Evolutionary conservation across 2,888 invertebrate species (phyloP).

Genomic region (Pristionchus maxplancki): DNA sequence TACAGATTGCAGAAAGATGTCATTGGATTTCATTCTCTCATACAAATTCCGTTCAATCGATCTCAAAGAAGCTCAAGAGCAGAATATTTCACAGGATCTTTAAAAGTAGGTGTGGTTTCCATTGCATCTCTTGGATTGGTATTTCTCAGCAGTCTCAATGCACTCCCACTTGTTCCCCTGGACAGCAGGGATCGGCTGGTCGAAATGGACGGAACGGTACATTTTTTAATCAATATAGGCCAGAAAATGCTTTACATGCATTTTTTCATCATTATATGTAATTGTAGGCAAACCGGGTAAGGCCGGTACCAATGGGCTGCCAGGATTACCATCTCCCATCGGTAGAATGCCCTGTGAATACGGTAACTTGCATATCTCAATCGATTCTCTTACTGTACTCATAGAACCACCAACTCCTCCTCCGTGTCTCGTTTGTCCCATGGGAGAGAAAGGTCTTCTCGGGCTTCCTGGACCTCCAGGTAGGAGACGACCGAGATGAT

Average conservation of each 20-base stretch:
- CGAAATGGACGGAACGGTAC: conserved; percentile 10
- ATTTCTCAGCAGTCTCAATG: conserved; percentile 8
- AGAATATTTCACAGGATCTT: background rate
- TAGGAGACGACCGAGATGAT: too few relatives aligned
- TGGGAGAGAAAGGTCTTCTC: background rate
- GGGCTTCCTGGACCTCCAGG: background rate
- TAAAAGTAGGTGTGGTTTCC: background rate
- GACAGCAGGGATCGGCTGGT: background rate
- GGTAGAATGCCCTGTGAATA: conserved; percentile 25
- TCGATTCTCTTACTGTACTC: too few relatives aligned
- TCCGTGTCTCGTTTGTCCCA: conserved; percentile 11
- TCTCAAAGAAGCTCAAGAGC: background rate
- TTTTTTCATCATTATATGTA: too few relatives aligned
- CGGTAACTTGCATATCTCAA: conserved; percentile 22
- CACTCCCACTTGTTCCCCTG: background rate
- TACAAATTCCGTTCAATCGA: background rate
- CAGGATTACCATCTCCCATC: background rate
- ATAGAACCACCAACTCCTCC: background rate
- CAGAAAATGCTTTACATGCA: background rate
- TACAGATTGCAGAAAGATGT: background rate
- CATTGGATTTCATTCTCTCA: background rate
- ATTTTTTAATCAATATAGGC: background rate
- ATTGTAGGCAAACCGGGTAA: conserved; percentile 9
- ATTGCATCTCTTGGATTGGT: background rate
- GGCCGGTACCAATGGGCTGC: conserved; percentile 20